Evolutionary conservation across 2,113 vertebrate genomes (phyloP).

Genomic region (Dascyllus trimaculatus): DNA sequence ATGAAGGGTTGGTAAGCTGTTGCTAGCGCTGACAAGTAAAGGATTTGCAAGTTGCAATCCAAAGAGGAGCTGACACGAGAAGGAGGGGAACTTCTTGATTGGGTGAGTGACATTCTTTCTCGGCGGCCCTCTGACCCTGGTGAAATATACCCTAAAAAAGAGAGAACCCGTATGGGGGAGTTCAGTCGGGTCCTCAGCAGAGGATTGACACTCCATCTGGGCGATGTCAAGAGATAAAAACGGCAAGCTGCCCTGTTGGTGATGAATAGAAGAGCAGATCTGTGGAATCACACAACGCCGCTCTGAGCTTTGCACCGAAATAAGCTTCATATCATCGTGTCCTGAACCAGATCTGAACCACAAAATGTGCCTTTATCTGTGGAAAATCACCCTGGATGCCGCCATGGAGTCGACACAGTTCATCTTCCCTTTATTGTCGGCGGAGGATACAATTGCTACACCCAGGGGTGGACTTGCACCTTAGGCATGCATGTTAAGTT

Average conservation of each 20-base stretch:
- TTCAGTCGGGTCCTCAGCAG: conserved; percentile 35
- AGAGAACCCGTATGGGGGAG: conserved; percentile 21
- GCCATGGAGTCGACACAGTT: conserved; percentile 35
- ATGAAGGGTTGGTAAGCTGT: conserved; percentile 61
- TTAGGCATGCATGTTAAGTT: conserved; percentile 39
- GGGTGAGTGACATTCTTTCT: conserved; percentile 40
- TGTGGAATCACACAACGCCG: conserved; percentile 43
- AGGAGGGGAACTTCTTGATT: conserved; percentile 49
- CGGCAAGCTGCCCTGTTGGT: conserved; percentile 45
- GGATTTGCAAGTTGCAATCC: conserved; percentile 61
- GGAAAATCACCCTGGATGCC: conserved; percentile 48
- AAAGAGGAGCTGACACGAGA: conserved; percentile 42
- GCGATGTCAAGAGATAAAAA: conserved; percentile 64
- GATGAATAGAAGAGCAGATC: conserved; percentile 65
- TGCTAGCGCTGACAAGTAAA: conserved; percentile 60
- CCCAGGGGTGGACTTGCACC: conserved; percentile 37
- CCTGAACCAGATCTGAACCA: conserved; percentile 48
- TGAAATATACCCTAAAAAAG: conserved; percentile 13
- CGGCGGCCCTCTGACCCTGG: conserved; percentile 12
- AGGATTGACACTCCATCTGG: conserved; percentile 41
- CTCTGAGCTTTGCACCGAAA: conserved; percentile 61
- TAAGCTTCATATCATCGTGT: conserved; percentile 54
- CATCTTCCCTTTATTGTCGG: conserved; percentile 50
- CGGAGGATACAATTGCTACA: conserved; percentile 26
- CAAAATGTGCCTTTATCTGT: conserved; percentile 56